A percentile compares a stretch with the other conserved stretches of the same genome.
phyloP scores from a whole-genome alignment of 2,797 vertebrate genomes.

The Bovichtus variegatus region DNA sequence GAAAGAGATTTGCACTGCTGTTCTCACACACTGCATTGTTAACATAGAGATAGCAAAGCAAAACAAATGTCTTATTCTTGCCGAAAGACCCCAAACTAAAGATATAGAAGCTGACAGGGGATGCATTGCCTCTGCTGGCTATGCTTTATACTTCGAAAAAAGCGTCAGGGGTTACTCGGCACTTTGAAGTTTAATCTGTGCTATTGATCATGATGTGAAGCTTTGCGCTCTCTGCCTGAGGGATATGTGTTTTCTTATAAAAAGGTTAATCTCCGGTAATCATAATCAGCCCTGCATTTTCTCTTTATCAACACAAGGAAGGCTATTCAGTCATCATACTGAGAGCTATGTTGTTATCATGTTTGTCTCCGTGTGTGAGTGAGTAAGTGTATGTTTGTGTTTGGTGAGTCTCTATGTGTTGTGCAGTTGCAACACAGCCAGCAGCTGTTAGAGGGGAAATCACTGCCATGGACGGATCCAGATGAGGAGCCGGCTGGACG shows the following conservation, averaged over 20 bases:
- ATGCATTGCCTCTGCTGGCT: conserved; percentile 21
- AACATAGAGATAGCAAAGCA: conserved; percentile 37
- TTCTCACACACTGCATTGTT: conserved; percentile 50
- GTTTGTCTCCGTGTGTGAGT: conserved; percentile 35
- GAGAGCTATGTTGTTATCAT: conserved; percentile 46
- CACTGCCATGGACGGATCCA: conserved; percentile 39
- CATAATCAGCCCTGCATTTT: conserved; percentile 69
- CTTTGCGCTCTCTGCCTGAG: conserved; percentile 50
- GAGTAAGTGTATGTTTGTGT: conserved; percentile 12
- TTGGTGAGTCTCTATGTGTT: conserved; percentile 8
- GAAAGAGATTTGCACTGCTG: conserved; percentile 49
- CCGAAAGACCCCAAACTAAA: conserved; percentile 34
- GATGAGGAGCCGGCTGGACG: conserved; percentile 24
- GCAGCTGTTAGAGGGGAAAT: conserved; percentile 34
- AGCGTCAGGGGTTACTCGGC: conserved; percentile 38
- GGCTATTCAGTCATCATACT: conserved; percentile 52
- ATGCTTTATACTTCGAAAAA: conserved; percentile 62
- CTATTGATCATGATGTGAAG: conserved; percentile 71
- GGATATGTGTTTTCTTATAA: conserved; percentile 40
- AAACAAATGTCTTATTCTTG: conserved; percentile 43
- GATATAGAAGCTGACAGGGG: conserved; percentile 19
- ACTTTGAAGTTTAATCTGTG: conserved; percentile 74
- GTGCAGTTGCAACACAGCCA: conserved; percentile 25
- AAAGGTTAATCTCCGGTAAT: conserved; percentile 72
- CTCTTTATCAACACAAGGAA: conserved; percentile 67